Conservation (phyloP, 2,797 vertebrate genomes). For the Poeciliopsis gracilis region DNA sequence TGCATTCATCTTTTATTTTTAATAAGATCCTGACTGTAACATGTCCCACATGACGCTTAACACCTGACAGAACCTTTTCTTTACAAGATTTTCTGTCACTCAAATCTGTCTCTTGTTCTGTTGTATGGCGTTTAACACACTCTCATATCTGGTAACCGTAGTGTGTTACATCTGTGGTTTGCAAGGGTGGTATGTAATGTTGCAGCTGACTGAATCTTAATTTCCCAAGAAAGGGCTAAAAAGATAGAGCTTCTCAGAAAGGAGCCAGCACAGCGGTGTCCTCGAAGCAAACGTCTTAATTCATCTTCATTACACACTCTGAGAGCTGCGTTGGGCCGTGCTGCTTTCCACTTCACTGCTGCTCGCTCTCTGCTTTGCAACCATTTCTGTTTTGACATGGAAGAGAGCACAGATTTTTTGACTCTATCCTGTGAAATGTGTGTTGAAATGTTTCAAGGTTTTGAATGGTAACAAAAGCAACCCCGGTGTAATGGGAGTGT, state of each 20-base stretch:
- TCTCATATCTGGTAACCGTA: constrained; percentile 53
- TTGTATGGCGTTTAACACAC: constrained; percentile 41
- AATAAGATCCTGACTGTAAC: constrained; percentile 28
- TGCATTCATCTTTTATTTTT: constrained; percentile 5
- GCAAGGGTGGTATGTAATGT: constrained; percentile 65
- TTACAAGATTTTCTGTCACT: constrained; percentile 51
- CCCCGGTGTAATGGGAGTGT: background rate
- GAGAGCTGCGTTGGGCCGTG: constrained; percentile 58
- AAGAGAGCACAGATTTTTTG: constrained; percentile 14
- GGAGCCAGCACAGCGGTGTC: constrained; percentile 67
- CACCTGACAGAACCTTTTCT: constrained; percentile 41
- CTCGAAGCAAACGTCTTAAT: constrained; percentile 73
- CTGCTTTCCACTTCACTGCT: constrained; percentile 54
- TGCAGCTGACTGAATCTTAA: constrained; percentile 65
- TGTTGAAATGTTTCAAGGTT: background rate
- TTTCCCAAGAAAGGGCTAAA: constrained; percentile 68
- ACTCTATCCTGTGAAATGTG: background rate
- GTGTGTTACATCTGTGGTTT: constrained; percentile 66
- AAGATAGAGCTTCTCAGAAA: constrained; percentile 61
- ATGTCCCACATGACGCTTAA: constrained; percentile 42
- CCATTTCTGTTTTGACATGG: constrained; percentile 33
- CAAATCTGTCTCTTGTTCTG: constrained; percentile 40
- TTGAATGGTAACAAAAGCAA: background rate
- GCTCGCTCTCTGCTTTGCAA: constrained; percentile 27
- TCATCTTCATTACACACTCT: constrained; percentile 77